Conservation (phyloP, 2,797 vertebrate species). For the Cygnus olor region DNA sequence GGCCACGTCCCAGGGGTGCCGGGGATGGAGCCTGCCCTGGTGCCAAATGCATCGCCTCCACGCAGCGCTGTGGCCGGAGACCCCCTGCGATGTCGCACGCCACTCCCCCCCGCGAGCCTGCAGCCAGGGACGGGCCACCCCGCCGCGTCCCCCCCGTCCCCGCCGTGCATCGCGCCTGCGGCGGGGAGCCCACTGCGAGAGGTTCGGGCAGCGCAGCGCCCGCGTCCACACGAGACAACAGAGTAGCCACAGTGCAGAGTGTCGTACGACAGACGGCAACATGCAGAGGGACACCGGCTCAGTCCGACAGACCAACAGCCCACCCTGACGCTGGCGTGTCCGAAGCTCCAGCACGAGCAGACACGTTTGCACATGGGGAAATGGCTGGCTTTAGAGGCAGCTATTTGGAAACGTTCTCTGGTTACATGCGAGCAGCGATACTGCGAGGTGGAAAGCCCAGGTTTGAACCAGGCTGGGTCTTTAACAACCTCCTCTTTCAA, state of each 20-base stretch:
- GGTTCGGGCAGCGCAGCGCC: constrained; percentile 22
- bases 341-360: constrained; percentile 58
- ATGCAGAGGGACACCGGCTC: constrained; percentile 69
- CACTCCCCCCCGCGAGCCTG: constrained; percentile 18
- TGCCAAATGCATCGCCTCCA: constrained; percentile 12
- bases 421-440: constrained; percentile 20
- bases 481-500: constrained; percentile 67
- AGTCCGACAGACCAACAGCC: constrained; percentile 70
- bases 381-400: constrained; percentile 65
- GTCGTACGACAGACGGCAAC: constrained; percentile 64
- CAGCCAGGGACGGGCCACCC: not conserved
- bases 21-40: not conserved
- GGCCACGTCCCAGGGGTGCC: not conserved
- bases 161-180: not conserved
- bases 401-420: constrained; percentile 41
- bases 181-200: constrained; percentile 18
- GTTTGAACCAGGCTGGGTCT: constrained; percentile 32
- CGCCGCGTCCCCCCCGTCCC: not conserved
- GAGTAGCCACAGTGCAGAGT: constrained; percentile 72
- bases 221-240: constrained; percentile 59
- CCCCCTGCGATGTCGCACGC: not conserved
- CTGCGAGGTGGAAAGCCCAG: not conserved
- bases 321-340: constrained; percentile 50
- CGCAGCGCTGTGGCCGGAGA: constrained; percentile 20
- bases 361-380: constrained; percentile 52